Conservation (phyloP, 2,888 invertebrate species). For the Iphiclides podalirius region DNA sequence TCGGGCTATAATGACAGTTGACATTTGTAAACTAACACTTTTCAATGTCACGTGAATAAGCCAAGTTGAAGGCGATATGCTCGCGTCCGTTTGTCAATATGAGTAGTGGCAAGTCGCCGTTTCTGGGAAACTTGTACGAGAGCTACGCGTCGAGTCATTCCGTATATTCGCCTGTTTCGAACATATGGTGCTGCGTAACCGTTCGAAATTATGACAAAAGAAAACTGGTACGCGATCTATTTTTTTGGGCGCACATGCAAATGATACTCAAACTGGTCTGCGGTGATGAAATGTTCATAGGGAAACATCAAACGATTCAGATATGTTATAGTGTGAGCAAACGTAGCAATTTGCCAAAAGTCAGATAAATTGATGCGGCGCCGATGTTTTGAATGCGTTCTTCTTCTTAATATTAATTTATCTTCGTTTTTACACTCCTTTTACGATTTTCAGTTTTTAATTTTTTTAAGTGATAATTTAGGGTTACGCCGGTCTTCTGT, state of each 20-base stretch:
- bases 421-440: not conserved
- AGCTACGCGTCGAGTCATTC: slow-evolving; percentile 12
- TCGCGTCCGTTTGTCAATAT: slow-evolving; percentile 17
- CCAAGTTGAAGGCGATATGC: slow-evolving; percentile 25
- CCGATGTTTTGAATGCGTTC: not conserved
- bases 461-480: too few species aligned
- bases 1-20: not conserved
- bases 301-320: slow-evolving; percentile 10
- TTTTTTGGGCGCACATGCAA: slow-evolving; percentile 13
- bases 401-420: not conserved
- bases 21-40: slow-evolving; percentile 11
- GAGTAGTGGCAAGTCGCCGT: slow-evolving; percentile 18
- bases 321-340: not conserved
- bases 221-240: slow-evolving; percentile 12
- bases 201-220: slow-evolving; percentile 16
- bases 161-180: not conserved
- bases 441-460: not conserved
- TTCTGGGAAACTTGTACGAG: slow-evolving; percentile 31
- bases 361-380: not conserved
- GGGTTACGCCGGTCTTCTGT: too few species aligned
- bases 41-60: slow-evolving; percentile 24
- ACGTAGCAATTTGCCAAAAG: not conserved
- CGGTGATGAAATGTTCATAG: slow-evolving; percentile 9
- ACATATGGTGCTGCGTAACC: slow-evolving; percentile 1
- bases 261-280: slow-evolving; percentile 8